Conservation (phyloP, 2,113 vertebrate species). For the Cebidichthys violaceus region DNA sequence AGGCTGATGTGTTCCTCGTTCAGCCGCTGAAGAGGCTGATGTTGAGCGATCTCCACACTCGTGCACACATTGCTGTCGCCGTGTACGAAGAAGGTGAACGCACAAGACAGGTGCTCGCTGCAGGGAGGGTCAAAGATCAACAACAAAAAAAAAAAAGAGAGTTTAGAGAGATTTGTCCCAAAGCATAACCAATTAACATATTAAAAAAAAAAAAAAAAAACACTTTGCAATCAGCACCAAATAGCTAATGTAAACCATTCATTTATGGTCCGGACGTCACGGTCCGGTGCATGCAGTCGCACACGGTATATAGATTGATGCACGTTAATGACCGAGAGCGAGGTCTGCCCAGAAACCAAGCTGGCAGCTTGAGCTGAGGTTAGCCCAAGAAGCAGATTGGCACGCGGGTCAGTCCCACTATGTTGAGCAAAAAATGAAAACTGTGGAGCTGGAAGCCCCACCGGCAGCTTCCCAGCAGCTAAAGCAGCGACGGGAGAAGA, state of each 20-base stretch:
- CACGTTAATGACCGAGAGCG: neutral
- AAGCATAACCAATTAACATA: neutral
- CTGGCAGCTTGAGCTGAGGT: neutral
- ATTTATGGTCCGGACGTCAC: neutral
- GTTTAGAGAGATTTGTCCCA: conserved; percentile 3
- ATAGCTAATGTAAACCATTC: conserved; percentile 8
- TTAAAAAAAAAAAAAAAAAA: neutral
- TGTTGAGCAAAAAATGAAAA: neutral
- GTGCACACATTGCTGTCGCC: conserved; percentile 99
- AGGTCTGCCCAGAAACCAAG: neutral
- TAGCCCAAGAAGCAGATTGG: neutral
- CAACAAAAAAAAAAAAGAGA: neutral
- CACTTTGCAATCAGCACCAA: neutral
- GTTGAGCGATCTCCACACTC: conserved; percentile 99
- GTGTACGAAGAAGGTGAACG: conserved; percentile 98
- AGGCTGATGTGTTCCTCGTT: conserved; percentile 95
- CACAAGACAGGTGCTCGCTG: conserved; percentile 98
- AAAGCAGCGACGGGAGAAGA: neutral
- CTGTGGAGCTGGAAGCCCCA: neutral
- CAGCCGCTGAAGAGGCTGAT: conserved; percentile 96
- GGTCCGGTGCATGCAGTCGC: neutral
- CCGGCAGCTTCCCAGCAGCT: neutral
- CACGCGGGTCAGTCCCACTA: neutral
- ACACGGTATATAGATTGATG: neutral
- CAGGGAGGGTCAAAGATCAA: conserved; percentile 40